These are phyloP conservation scores for Mnemiopsis leidyi DNA, from an alignment of 37 sponge, comb jelly and placozoan genomes.

Conservation along the genomic window DNA sequence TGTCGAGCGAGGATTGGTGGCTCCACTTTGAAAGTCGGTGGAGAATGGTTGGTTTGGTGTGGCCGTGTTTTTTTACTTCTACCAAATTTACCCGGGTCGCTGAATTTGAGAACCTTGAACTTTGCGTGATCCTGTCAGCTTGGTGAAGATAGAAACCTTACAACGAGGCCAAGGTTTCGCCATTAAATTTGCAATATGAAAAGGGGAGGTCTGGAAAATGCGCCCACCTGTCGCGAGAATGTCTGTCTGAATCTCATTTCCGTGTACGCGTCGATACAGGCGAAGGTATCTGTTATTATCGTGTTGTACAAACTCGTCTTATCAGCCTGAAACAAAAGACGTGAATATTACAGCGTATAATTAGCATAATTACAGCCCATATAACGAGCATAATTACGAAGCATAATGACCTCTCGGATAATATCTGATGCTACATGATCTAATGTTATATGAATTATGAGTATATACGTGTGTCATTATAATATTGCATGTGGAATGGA, in stretches of 20 bases:
- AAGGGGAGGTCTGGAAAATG: not conserved
- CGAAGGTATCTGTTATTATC: not conserved
- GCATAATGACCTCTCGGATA: too few relatives aligned
- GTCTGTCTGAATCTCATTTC: conserved; percentile 12
- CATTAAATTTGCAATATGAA: not conserved
- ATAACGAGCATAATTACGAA: too few relatives aligned
- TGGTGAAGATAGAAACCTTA: not conserved
- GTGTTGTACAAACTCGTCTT: conserved; percentile 18
- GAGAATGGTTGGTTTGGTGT: too few relatives aligned
- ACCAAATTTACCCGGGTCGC: not conserved
- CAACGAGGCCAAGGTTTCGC: not conserved
- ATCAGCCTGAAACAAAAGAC: conserved; percentile 26
- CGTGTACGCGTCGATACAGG: conserved; percentile 46
- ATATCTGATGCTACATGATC: too few relatives aligned
- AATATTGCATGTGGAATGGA: too few relatives aligned
- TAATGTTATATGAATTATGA: too few relatives aligned
- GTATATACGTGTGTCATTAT: too few relatives aligned
- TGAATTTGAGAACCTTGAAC: not conserved
- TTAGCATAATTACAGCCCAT: too few relatives aligned
- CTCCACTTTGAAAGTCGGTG: too few relatives aligned
- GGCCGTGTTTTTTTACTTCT: not conserved
- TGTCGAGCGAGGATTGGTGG: too few relatives aligned
- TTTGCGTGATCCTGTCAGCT: not conserved
- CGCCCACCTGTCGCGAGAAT: not conserved
- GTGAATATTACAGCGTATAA: too few relatives aligned